These are phyloP conservation scores for Micrastur ruficollis DNA, from an alignment of 2,797 vertebrate species.

Conservation along the genomic window DNA sequence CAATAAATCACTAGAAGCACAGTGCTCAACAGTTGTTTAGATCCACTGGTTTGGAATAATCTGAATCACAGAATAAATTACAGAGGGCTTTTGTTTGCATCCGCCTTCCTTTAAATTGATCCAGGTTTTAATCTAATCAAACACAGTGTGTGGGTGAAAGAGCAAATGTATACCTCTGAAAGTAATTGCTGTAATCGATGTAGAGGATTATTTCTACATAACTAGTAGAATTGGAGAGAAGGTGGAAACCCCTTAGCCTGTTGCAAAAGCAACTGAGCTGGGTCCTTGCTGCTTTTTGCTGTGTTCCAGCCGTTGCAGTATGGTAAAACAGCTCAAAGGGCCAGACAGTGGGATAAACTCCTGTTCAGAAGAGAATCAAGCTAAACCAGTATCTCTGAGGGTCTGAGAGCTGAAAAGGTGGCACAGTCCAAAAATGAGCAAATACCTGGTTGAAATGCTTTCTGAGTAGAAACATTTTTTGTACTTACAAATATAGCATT, in stretches of 20 bases:
- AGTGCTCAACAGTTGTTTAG: neutral
- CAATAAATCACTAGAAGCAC: neutral
- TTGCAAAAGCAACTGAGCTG: neutral
- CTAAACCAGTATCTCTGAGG: neutral
- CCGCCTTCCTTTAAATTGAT: neutral
- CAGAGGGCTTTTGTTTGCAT: neutral
- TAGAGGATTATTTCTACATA: neutral
- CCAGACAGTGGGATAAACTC: neutral
- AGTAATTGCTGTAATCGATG: neutral
- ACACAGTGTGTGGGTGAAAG: neutral
- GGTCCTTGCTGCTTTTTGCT: neutral
- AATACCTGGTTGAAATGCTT: neutral
- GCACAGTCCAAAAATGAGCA: neutral
- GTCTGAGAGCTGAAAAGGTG: neutral
- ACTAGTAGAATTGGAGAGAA: neutral
- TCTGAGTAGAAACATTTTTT: neutral
- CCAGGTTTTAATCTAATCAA: neutral
- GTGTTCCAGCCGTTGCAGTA: neutral
- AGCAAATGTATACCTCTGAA: neutral
- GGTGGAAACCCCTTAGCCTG: neutral
- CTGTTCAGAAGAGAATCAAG: neutral
- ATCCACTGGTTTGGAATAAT: neutral
- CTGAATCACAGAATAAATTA: neutral
- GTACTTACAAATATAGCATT: neutral
- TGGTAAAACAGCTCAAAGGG: neutral